These are phyloP conservation scores for Habroteleia sp. DNA, from an alignment of 2,888 invertebrate species.

Conservation along the genomic window DNA sequence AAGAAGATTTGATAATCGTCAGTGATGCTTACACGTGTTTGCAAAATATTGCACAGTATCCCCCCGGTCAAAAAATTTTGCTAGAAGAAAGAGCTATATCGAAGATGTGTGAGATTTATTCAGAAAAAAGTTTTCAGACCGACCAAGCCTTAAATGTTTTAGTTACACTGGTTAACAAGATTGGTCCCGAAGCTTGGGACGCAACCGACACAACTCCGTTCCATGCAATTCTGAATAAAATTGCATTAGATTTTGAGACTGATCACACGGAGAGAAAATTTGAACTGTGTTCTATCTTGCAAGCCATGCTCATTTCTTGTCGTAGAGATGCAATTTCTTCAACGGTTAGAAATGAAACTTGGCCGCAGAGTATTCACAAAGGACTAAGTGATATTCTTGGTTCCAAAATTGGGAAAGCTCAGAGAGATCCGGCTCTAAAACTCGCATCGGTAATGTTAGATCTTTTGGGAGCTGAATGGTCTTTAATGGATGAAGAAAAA, in stretches of 20 bases:
- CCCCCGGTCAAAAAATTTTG: slow-evolving; percentile 90
- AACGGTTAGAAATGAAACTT: slow-evolving; percentile 87
- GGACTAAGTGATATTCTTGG: slow-evolving; percentile 91
- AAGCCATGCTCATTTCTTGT: slow-evolving; percentile 88
- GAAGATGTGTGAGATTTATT: slow-evolving; percentile 92
- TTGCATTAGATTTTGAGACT: slow-evolving; percentile 92
- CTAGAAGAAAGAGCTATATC: slow-evolving; percentile 89
- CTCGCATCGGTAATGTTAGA: slow-evolving; percentile 91
- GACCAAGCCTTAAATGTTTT: slow-evolving; percentile 93
- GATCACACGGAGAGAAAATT: slow-evolving; percentile 95
- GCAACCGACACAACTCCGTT: slow-evolving; percentile 88
- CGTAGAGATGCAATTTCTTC: slow-evolving; percentile 85
- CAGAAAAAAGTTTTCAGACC: slow-evolving; percentile 93
- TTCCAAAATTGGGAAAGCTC: slow-evolving; percentile 92
- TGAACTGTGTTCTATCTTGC: slow-evolving; percentile 90
- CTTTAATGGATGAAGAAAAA: slow-evolving; percentile 88
- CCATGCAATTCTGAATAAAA: slow-evolving; percentile 90
- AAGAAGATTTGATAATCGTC: slow-evolving; percentile 92
- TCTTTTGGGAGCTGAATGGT: slow-evolving; percentile 92
- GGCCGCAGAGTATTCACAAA: slow-evolving; percentile 91
- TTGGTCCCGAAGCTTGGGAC: slow-evolving; percentile 89
- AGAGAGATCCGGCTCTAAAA: slow-evolving; percentile 93
- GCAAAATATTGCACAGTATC: slow-evolving; percentile 89
- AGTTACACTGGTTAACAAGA: slow-evolving; percentile 87
- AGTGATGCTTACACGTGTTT: slow-evolving; percentile 93